phyloP scores from a whole-genome alignment of 2,797 vertebrate genomes.

The Cuculus canorus region DNA sequence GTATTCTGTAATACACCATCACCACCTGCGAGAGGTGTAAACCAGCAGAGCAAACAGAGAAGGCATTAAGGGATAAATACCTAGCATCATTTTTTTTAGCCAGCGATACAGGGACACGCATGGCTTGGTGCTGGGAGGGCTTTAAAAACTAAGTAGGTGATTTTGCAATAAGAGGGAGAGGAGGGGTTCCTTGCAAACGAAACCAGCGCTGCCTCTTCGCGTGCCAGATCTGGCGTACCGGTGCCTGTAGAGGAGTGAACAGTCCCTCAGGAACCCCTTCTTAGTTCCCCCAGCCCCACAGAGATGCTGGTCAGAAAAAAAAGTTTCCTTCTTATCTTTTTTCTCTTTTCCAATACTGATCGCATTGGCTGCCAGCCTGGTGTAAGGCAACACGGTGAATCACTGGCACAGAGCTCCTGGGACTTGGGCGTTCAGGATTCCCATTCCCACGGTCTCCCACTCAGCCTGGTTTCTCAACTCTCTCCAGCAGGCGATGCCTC shows the following conservation, averaged over 20 bases:
- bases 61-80: not conserved
- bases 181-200: accelerated
- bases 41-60: accelerated
- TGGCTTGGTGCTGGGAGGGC: not conserved
- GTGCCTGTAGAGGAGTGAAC: accelerated
- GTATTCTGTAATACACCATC: too few species aligned
- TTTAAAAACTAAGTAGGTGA: not conserved
- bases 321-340: not conserved
- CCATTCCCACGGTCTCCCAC: constrained; percentile 31
- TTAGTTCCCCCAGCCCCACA: too few species aligned
- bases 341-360: not conserved
- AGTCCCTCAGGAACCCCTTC: too few species aligned
- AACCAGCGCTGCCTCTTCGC: accelerated
- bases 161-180: not conserved
- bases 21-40: not conserved
- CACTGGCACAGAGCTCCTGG: not conserved
- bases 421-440: not conserved
- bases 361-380: not conserved
- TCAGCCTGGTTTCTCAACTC: constrained; percentile 15
- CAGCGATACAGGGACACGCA: not conserved
- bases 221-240: not conserved
- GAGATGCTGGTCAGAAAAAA: not conserved
- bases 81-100: too few species aligned
- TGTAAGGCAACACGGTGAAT: constrained; percentile 1
- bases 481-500: not conserved